Percentiles rank a stretch among this genome's conserved stretches.
Conservation (phyloP, 1,140 invertebrate genomes). For the Drosophila saltans region DNA sequence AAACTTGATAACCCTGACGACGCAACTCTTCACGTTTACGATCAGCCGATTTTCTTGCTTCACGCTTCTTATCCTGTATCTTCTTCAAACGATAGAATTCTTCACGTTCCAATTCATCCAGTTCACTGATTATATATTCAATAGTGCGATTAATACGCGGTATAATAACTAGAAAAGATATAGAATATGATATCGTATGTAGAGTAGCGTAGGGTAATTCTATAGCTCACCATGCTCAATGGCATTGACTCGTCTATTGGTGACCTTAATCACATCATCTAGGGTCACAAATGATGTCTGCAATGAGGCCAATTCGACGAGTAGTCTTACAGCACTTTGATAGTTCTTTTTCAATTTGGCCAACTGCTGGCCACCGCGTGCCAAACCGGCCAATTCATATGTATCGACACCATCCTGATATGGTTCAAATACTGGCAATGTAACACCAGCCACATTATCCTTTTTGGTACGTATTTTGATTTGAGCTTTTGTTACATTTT, state of each 20-base stretch:
- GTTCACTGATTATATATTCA: conserved; percentile 98
- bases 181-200: not conserved
- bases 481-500: conserved; percentile 99
- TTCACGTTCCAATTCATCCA: conserved; percentile 99
- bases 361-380: conserved; percentile 96
- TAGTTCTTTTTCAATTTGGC: conserved; percentile 98
- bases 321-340: conserved; percentile 93
- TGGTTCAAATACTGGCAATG: conserved; percentile 96
- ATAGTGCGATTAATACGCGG: conserved; percentile 98
- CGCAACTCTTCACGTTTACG: conserved; percentile 84
- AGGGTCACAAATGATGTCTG: conserved; percentile 98
- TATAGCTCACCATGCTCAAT: conserved; percentile 95
- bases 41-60: conserved; percentile 86
- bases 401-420: conserved; percentile 97
- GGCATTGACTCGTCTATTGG: conserved; percentile 99
- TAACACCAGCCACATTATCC: conserved; percentile 99
- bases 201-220: too few relatives aligned
- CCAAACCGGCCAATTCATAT: conserved; percentile 96
- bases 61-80: conserved; percentile 86
- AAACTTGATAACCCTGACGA: conserved; percentile 83
- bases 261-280: conserved; percentile 98
- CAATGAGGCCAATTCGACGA: conserved; percentile 96
- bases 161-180: conserved; percentile 93
- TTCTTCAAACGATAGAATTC: conserved; percentile 99
- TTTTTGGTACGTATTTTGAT: conserved; percentile 99